These are phyloP conservation scores for Buphagus erythrorhynchus DNA, from an alignment of 2,797 vertebrate genomes.

Conservation along the genomic window DNA sequence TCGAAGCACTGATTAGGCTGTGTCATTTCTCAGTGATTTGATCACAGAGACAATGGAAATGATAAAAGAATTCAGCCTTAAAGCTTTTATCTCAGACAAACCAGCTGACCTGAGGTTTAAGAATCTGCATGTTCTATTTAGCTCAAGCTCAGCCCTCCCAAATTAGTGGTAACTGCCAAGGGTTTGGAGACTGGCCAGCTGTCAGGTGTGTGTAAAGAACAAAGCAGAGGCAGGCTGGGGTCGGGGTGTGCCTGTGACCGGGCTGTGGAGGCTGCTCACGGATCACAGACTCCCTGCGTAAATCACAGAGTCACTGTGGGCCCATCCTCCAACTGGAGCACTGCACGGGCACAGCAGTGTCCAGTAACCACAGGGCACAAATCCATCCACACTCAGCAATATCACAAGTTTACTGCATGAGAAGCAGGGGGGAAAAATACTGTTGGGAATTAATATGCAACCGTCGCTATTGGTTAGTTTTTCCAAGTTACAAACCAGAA, in stretches of 20 bases:
- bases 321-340: conserved; percentile 64
- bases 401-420: background rate
- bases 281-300: conserved; percentile 66
- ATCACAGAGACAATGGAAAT: background rate
- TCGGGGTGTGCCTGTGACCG: conserved; percentile 66
- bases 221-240: accelerated
- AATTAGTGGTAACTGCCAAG: accelerated
- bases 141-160: background rate
- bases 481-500: background rate
- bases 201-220: background rate
- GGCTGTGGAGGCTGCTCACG: conserved; percentile 71
- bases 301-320: conserved; percentile 73
- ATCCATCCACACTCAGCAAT: background rate
- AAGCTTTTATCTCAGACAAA: background rate
- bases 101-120: background rate
- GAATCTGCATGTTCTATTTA: background rate
- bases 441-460: background rate
- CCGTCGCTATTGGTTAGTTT: accelerated
- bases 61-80: background rate
- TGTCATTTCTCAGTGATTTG: background rate
- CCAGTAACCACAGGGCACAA: conserved; percentile 79
- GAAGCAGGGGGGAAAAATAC: accelerated
- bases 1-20: background rate
- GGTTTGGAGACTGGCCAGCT: background rate
- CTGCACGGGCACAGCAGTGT: conserved; percentile 51